phyloP scores from a whole-genome alignment of 2,888 invertebrate species.

The Nomada fucata region DNA sequence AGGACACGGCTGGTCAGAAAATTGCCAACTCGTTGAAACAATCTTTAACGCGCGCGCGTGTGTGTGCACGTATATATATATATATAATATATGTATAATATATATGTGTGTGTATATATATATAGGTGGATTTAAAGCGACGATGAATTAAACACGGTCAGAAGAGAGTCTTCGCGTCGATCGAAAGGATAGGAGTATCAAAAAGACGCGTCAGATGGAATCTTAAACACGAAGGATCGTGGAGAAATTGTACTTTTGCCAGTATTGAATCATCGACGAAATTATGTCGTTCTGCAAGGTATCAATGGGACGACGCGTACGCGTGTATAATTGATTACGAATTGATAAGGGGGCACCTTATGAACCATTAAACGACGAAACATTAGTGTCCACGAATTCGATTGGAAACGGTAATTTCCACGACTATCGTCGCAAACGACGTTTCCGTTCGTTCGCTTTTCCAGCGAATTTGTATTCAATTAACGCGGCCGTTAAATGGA shows the following conservation, averaged over 20 bases:
- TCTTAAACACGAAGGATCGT: neutral
- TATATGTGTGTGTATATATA: neutral
- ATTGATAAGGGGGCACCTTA: neutral
- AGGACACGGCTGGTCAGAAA: conserved; percentile 39
- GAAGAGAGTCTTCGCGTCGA: neutral
- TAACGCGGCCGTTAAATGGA: neutral
- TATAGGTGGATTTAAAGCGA: neutral
- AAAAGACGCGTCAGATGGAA: neutral
- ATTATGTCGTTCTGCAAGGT: neutral
- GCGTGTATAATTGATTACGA: neutral
- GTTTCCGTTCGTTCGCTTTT: neutral
- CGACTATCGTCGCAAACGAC: neutral
- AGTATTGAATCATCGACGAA: neutral
- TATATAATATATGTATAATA: neutral
- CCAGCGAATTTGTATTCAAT: neutral
- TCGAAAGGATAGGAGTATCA: neutral
- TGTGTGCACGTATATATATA: neutral
- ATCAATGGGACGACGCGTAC: neutral
- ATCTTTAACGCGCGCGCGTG: neutral
- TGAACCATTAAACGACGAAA: conserved; percentile 10
- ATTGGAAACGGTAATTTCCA: neutral
- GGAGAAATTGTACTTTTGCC: neutral
- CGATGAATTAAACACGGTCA: conserved; percentile 9
- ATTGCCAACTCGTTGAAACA: conserved; percentile 36
- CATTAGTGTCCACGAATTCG: neutral